Evolutionary conservation across 2,888 invertebrate species (phyloP).

Genomic region (Cryptus armator): DNA sequence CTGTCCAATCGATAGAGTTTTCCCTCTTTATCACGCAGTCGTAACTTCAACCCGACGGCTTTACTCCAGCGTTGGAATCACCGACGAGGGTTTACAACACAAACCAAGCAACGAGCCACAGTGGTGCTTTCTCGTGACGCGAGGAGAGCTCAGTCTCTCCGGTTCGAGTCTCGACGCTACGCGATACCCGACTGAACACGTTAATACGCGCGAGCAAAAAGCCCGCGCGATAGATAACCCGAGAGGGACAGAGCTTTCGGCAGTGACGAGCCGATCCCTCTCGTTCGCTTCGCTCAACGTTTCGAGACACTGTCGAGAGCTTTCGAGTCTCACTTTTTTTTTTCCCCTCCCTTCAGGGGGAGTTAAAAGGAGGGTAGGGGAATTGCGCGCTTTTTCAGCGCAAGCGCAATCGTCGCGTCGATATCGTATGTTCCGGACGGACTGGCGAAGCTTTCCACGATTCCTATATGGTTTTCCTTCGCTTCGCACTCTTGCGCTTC

Average conservation of each 20-base stretch:
- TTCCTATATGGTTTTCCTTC: constrained; percentile 34
- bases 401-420: constrained; percentile 80
- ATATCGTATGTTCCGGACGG: constrained; percentile 61
- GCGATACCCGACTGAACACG: constrained; percentile 34
- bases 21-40: constrained; percentile 56
- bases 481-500: constrained; percentile 13
- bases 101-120: neutral
- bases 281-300: constrained; percentile 51
- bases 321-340: constrained; percentile 39
- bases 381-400: constrained; percentile 82
- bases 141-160: neutral
- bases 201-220: neutral
- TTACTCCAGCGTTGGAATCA: constrained; percentile 61
- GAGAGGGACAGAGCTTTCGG: constrained; percentile 3
- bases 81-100: constrained; percentile 26
- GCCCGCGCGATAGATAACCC: constrained; percentile 6
- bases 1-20: constrained; percentile 30
- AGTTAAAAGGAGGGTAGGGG: constrained; percentile 57
- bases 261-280: constrained; percentile 34
- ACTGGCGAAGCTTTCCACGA: constrained; percentile 34
- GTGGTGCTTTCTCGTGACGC: constrained; percentile 11
- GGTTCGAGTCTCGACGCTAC: constrained; percentile 14
- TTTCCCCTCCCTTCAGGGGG: constrained; percentile 22
- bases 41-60: constrained; percentile 18
- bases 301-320: constrained; percentile 55